Evolutionary conservation across 2,113 vertebrate species (phyloP), one percentile per base, ranked within the genome.

Genomic region (Corynorhinus townsendii): DNA sequence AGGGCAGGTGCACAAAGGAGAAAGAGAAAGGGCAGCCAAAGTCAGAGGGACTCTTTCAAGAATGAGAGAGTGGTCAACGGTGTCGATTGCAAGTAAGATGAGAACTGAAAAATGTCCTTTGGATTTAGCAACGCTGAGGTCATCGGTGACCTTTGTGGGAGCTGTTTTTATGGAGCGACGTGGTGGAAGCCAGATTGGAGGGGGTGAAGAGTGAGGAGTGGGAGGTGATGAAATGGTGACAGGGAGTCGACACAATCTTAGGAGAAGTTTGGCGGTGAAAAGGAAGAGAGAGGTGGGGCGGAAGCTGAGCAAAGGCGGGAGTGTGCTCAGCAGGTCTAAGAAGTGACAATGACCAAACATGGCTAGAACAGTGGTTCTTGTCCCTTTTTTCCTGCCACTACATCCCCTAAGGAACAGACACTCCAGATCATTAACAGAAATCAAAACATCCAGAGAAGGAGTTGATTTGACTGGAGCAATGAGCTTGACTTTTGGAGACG

Each of bases 31-130:
- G 85, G 38, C 38, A 69, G n/a, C 38, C 77, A 91, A 54, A 71
- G 87, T 45, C 81, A 28, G 52, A 80, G 15, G 73, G 47, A 95
- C 47, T 40, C 64, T 82, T 89, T 92, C 68, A 79, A 90, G 77
- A 72, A 43, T 62, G n/a, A 86, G 40, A 93, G 11, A 89, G 35
- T 75, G 84, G 77, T 88, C 94, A 92, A 7, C 0, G 0, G 49
- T 82, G 73, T 92, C 85, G 17, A 11, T 26, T 84, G 45, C 92
- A 92, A 96, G 85, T 88, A 94, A 96, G 81, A 93, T 38, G 88
- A 95, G 88, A 95, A 26, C 88, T 90, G 52, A 94, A 93, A 91
- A 82, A 88, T 94, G 96, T 85, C 91, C 89, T 96, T 96, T 96
- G 95, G 86, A 95, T 89, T 83, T 64, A 92, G 93, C 93, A 93